Base-by-base conservation (phyloP, 2,797 vertebrate species). In the Chloroceryle amazona region DNA sequence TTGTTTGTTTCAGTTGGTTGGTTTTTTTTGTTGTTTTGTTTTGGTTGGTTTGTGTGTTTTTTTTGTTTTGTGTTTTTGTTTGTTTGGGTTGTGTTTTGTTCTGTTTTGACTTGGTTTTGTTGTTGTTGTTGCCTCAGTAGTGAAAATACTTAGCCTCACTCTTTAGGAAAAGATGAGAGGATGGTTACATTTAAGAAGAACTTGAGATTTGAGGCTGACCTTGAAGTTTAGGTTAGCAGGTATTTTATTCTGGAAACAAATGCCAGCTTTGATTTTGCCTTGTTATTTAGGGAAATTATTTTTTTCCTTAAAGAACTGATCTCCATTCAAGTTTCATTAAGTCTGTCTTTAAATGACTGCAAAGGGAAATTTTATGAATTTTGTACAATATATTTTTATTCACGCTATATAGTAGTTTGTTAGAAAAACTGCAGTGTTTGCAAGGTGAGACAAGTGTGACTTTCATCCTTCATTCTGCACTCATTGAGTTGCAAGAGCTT, bases 401-500 rank as follows among this genome's bases (percentile, higher is more conserved):
- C 11, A 15, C 13, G 81, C 28, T 51, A 47, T 33, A 3, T 44
- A 41, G 63, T 55, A 68, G 25, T 65, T 93, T 58, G 17, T 60
- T 79, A 79, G 67, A 83, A 86, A 86, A 96, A 60, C 10, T 3
- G 28, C 42, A 25, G 33, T 49, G 66, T 76, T 81, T 85, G 70
- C 72, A 79, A 33, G 42, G n/a, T 55, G 66, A 89, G 47, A 25
- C 15, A 67, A 73, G 41, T 67, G 65, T 37, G 62, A 57, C 33
- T 81, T 96, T 65, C 16, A 7, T 61, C 28, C 23, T 68, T 95
- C 87, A 63, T 91, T 83, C 65, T 73, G 35, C 8, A 14, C 9
- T 92, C 46, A 62, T 17, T 92, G 85, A 85, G 41, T 83, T 93
- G 42, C 80, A 79, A 73, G 71, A 61, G 41, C 42, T 91, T 91